Evolutionary conservation across 35 echinoderm and acorn worm genomes (phyloP).

Genomic region (Ophiothrix spiculata): DNA sequence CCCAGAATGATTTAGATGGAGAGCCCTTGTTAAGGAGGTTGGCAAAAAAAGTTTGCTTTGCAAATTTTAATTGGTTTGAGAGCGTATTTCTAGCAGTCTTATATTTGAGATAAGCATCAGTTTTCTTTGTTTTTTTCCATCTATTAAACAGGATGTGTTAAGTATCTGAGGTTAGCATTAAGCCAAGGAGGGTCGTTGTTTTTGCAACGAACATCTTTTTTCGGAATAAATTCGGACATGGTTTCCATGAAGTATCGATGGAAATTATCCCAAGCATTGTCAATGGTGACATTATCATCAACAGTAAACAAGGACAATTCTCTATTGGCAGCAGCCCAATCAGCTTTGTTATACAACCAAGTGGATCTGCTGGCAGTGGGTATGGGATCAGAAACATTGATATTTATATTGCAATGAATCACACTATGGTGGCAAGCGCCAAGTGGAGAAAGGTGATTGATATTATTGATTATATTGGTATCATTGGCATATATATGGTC

Average conservation of each 20-base stretch:
- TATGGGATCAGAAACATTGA: not conserved
- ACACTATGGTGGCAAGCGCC: not conserved
- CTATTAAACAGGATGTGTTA: not conserved
- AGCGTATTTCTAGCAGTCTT: not conserved
- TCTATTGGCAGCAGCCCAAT: not conserved
- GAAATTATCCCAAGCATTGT: not conserved
- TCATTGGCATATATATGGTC: not conserved
- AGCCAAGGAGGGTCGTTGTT: not conserved
- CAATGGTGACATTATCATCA: not conserved
- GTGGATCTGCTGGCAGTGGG: not conserved
- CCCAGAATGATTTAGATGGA: slow-evolving; percentile 2
- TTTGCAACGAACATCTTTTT: not conserved
- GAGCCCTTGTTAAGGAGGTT: not conserved
- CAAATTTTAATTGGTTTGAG: slow-evolving; percentile 1
- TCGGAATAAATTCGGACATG: slow-evolving; percentile 5
- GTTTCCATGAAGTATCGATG: not conserved
- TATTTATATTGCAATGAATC: not conserved
- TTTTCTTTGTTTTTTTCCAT: not conserved
- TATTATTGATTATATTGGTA: not conserved
- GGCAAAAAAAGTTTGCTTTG: not conserved
- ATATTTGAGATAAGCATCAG: not conserved
- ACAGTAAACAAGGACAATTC: not conserved
- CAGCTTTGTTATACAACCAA: not conserved
- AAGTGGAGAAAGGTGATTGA: not conserved
- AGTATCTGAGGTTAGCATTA: not conserved